Conservation (phyloP, 1,140 invertebrate species). For the Bombus soroeensis region DNA sequence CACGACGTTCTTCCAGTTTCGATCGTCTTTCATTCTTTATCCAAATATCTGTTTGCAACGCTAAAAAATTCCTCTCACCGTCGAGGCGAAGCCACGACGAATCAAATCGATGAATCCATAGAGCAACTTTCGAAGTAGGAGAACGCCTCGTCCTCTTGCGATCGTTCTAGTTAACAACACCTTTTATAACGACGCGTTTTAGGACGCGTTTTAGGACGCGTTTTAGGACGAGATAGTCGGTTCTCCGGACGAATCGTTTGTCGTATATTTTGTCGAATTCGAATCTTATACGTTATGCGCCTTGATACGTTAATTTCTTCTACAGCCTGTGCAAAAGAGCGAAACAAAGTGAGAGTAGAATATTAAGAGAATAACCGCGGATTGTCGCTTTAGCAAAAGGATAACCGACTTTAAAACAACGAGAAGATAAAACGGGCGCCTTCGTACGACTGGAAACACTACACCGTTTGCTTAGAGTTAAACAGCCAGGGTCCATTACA, state of each 20-base stretch:
- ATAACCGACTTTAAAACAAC: neutral
- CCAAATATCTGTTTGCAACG: neutral
- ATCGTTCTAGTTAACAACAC: too few relatives aligned
- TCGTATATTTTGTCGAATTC: neutral
- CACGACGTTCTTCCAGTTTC: neutral
- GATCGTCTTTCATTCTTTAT: neutral
- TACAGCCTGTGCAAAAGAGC: too few relatives aligned
- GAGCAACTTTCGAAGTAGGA: neutral
- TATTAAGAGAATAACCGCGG: neutral
- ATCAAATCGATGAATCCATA: neutral
- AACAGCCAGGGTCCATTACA: slow-evolving; percentile 8
- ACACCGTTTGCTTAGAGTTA: slow-evolving; percentile 1
- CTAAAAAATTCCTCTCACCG: neutral
- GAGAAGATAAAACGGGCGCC: neutral
- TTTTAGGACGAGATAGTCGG: too few relatives aligned
- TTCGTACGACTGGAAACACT: neutral
- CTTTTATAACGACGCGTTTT: too few relatives aligned
- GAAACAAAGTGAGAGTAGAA: neutral
- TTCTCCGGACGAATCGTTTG: too few relatives aligned
- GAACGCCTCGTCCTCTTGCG: neutral
- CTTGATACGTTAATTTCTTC: neutral
- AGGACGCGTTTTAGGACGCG: too few relatives aligned
- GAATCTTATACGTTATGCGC: neutral
- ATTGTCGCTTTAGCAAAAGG: neutral
- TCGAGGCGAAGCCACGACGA: too few relatives aligned